Conservation (phyloP, 2,113 vertebrate genomes). For the Ibidorhyncha struthersii region DNA sequence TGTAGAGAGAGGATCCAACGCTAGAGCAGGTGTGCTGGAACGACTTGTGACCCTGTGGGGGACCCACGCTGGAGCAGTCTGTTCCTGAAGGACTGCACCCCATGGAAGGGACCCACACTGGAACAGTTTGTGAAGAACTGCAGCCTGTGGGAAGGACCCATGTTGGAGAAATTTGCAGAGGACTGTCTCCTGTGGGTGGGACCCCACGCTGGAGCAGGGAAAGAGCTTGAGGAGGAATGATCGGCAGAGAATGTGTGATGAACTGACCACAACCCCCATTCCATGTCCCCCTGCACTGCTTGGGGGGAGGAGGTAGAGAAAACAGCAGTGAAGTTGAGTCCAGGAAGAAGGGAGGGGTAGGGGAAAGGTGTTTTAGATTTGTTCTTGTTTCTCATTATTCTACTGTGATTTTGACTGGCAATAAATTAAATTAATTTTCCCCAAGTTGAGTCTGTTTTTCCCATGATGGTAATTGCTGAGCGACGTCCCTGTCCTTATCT, state of each 20-base stretch:
- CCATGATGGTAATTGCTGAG: background rate
- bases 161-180: background rate
- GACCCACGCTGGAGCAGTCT: rapidly evolving
- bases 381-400: background rate
- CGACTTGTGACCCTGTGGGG: background rate
- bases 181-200: background rate
- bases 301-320: background rate
- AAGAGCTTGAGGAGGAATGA: background rate
- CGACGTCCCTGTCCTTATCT: background rate
- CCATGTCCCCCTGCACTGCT: rapidly evolving
- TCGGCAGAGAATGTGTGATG: rapidly evolving
- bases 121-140: background rate
- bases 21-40: background rate
- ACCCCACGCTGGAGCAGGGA: no score
- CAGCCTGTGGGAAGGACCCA: background rate
- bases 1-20: rapidly evolving
- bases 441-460: background rate
- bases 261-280: background rate
- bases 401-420: background rate
- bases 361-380: background rate
- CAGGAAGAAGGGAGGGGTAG: background rate
- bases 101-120: rapidly evolving
- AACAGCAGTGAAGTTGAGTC: rapidly evolving
- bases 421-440: background rate
- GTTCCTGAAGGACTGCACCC: background rate